Base-by-base conservation (phyloP, 2,113 vertebrate species). In the Rallus limicola region DNA sequence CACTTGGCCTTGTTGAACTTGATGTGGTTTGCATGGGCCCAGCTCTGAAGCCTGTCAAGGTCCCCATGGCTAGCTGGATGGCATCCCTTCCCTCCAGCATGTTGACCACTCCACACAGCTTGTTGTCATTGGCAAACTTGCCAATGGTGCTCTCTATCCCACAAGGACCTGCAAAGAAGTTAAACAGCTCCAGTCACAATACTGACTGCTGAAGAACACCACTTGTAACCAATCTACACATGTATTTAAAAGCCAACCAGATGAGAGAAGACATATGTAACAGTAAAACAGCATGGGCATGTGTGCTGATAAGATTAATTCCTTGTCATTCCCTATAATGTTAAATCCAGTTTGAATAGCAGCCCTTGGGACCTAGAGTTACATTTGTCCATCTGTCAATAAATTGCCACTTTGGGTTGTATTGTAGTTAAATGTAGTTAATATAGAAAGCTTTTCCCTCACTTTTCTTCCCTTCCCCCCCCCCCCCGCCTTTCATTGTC, bases 341-440 rank as follows among this genome's bases (percentile, higher is more conserved):
- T 58, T 93, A 82, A 93, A 85, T 76, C 89, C 92, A 84, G 85
- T 89, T 71, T 95, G 89, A 96, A 93, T 36, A 79, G 56, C 58
- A 76, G 34, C 95, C 84, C 94, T 50, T 91, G 95, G 86, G 95
- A 89, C 74, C 44, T 65, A 48, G 53, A 91, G 64, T 89, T 93
- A 20, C 36, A 23, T 87, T 85, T 86, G 81, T 79, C 93, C 95
- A 93, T 96, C 91, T 97, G 95, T 96, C 89, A 87, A 84, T 93
- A 82, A 71, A 84, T 53, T 84, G 33, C 26, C 72, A 81, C 76
- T 93, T 81, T 60, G 48, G n/a, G 46, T 36, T 64, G 29, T 15
- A 34, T 16, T 74, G 34, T 36, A 81, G 53, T 71, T 91, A 85
- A 78, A 19, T 65, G 72, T 16, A 60, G 38, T 58, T 82, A 80